These are phyloP conservation scores for Latheticus oryzae DNA, from an alignment of 2,888 invertebrate species.

Conservation along the genomic window DNA sequence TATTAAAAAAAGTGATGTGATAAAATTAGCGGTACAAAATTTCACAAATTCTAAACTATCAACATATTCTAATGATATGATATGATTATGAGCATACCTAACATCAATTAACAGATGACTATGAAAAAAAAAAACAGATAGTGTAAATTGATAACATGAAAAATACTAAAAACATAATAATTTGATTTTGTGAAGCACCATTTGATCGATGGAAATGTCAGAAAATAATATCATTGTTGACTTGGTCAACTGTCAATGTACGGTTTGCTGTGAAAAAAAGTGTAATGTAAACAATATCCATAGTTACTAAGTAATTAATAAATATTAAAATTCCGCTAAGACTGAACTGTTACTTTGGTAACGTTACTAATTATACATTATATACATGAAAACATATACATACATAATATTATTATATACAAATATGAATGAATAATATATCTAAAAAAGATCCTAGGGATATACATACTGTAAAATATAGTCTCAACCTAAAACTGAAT, in stretches of 20 bases:
- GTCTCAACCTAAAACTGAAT: slow-evolving; percentile 45
- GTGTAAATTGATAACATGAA: too few species aligned
- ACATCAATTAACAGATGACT: slow-evolving; percentile 24
- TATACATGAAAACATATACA: slow-evolving; percentile 40
- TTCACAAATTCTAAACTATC: slow-evolving; percentile 8
- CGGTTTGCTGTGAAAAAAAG: slow-evolving; percentile 1
- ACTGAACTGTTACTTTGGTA: slow-evolving; percentile 40
- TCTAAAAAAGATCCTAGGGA: too few species aligned
- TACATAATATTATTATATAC: too few species aligned
- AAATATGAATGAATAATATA: slow-evolving; percentile 29
- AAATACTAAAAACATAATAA: not conserved
- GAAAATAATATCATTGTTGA: slow-evolving; percentile 27
- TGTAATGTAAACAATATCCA: too few species aligned
- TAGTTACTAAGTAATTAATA: slow-evolving; percentile 33
- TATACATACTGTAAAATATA: slow-evolving; percentile 35
- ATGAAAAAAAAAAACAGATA: slow-evolving; percentile 19
- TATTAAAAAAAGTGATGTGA: slow-evolving; percentile 21
- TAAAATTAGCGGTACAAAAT: slow-evolving; percentile 19
- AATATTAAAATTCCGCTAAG: slow-evolving; percentile 19
- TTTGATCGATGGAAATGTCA: slow-evolving; percentile 32
- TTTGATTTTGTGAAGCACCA: slow-evolving; percentile 22
- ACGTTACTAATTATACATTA: slow-evolving; percentile 41
- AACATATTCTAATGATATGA: slow-evolving; percentile 22
- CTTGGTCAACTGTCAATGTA: slow-evolving; percentile 22
- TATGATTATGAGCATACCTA: slow-evolving; percentile 13